These are phyloP conservation scores for Florisuga fusca DNA, from an alignment of 2,797 vertebrate species.

Conservation along the genomic window DNA sequence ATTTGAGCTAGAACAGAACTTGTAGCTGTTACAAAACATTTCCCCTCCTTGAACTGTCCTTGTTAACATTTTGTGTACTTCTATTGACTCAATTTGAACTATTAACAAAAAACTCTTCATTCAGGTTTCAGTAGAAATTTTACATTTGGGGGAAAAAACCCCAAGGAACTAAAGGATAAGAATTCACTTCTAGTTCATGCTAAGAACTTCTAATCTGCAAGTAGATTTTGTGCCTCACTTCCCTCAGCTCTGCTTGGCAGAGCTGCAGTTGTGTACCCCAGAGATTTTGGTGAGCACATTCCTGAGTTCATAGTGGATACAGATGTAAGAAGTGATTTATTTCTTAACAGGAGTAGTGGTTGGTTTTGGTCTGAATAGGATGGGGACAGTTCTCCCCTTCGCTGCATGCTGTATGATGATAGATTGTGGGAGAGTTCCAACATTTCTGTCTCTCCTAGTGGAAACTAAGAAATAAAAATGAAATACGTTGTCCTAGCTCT, in stretches of 20 bases:
- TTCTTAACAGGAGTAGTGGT: not conserved
- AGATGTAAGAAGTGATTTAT: not conserved
- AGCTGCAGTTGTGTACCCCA: not conserved
- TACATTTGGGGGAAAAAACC: accelerated
- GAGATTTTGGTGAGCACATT: not conserved
- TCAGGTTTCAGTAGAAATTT: not conserved
- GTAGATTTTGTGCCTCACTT: not conserved
- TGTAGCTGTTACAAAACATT: not conserved
- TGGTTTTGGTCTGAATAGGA: not conserved
- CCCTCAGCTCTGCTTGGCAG: not conserved
- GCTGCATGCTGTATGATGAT: not conserved
- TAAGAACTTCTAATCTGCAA: not conserved
- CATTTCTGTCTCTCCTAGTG: not conserved
- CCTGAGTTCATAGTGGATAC: not conserved
- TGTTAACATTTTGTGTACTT: not conserved
- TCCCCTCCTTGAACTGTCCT: not conserved
- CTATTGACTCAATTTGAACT: not conserved
- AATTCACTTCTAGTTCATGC: not conserved
- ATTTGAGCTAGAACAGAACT: not conserved
- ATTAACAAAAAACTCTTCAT: not conserved
- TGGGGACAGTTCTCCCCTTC: not conserved
- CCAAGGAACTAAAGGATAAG: not conserved
- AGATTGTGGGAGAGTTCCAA: not conserved
- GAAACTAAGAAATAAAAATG: not conserved
- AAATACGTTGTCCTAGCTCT: not conserved